Base-by-base conservation (phyloP, 2,797 vertebrate genomes). In the Mionectes olivaceus region DNA sequence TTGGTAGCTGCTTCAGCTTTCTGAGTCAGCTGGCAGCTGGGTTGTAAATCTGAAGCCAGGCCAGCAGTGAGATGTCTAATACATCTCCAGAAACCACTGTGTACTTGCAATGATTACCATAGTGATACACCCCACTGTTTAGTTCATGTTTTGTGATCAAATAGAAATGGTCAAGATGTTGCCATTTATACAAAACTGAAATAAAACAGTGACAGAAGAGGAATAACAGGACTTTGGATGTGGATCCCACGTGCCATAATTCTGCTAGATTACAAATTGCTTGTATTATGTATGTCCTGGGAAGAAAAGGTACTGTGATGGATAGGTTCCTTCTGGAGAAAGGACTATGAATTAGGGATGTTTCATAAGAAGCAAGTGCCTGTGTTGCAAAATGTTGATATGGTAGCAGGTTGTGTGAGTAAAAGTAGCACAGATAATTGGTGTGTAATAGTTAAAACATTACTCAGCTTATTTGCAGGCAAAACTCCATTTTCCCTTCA, bases 1-100 rank as follows among this genome's bases (percentile, higher is more conserved):
- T 82, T 46, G n/a, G 39, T 91, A 65, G 67, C 90, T 89, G 70
- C 53, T 91, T 81, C 39, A 59, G 77, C 80, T 94, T 86, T 77
- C 81, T 12, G 49, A 65, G n/a, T 44, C 64, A 89, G 28, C 74
- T 96, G 89, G 10, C 89, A 86, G 61, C 67, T 84, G 74, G 70
- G 46, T n/a, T 25, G 30, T 52, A 55, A 89, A 82, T 39, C 59
- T 82, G 78, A 56, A 94, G 82, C 67, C 78, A 95, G 63, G 63
- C 21, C 17, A 0, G 24, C 52, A 76, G 63, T n/a, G 78, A 92
- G 55, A 69, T 73, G 67, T 78, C 60, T 86, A 65, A 86, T 87
- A 59, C 9, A 61, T 85, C 41, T 85, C 68, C 64, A 91, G 82
- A 95, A 96, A 93, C 41, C 69, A 63, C 52, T 56, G 75, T 80